Evolutionary conservation across 2,797 vertebrate genomes (phyloP).

Genomic region (Cirrhinus mrigala): DNA sequence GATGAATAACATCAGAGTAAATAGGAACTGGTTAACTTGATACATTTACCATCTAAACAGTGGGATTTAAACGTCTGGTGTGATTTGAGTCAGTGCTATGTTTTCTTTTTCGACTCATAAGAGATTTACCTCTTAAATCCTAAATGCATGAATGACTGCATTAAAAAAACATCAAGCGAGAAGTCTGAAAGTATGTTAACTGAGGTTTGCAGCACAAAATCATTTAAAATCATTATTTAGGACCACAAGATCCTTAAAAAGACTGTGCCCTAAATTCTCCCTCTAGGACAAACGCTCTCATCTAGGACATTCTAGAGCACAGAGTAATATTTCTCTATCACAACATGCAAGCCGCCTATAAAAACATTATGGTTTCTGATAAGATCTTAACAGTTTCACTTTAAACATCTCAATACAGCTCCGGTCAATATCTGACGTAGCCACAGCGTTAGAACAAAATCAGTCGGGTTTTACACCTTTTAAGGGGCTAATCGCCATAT

Average conservation of each 20-base stretch:
- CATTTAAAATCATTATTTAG: neutral
- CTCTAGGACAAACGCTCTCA: conserved; percentile 39
- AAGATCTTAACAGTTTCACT: neutral
- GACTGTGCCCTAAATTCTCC: conserved; percentile 46
- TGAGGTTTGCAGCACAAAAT: neutral
- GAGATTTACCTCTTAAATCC: neutral
- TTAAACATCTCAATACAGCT: neutral
- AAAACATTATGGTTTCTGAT: neutral
- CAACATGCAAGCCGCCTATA: neutral
- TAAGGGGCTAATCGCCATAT: neutral
- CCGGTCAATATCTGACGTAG: neutral
- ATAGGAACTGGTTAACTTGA: neutral
- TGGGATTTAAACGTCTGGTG: neutral
- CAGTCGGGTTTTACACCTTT: neutral
- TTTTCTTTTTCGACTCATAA: neutral
- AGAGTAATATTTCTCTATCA: conserved; percentile 13
- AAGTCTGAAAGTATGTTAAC: conserved; percentile 8
- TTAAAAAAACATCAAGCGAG: neutral
- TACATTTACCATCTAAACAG: neutral
- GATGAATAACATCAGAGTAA: neutral
- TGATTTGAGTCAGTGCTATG: neutral
- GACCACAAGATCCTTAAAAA: conserved; percentile 36
- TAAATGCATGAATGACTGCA: neutral
- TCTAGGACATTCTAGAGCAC: conserved; percentile 36
- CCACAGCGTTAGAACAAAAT: neutral